Conservation (phyloP, 2,113 vertebrate species). For the Corythoichthys haematopterus region DNA sequence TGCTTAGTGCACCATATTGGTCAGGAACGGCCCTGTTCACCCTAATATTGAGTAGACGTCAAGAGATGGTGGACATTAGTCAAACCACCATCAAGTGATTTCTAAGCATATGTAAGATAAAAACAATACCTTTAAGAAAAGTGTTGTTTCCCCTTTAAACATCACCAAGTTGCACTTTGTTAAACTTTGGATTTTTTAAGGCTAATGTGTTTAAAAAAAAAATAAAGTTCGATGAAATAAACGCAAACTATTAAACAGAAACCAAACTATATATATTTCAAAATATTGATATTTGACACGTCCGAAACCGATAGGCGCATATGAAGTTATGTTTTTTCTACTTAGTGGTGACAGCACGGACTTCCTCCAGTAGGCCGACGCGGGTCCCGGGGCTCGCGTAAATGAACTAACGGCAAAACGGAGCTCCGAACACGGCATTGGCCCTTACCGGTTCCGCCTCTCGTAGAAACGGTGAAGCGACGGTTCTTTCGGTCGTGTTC, state of each 20-base stretch:
- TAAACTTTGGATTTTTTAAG: not conserved
- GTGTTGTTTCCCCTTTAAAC: not conserved
- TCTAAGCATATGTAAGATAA: not conserved
- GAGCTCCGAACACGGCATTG: not conserved
- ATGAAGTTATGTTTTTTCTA: not conserved
- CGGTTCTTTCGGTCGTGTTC: conserved; percentile 58
- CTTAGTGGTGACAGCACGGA: not conserved
- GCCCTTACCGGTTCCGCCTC: conserved; percentile 45
- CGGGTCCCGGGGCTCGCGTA: conserved; percentile 17
- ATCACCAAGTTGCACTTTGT: not conserved
- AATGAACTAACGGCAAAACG: fast-evolving
- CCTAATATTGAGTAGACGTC: no score
- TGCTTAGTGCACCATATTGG: no score
- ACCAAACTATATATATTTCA: not conserved
- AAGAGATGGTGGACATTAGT: not conserved
- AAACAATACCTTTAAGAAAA: not conserved
- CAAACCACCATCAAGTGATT: not conserved
- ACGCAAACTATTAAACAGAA: not conserved
- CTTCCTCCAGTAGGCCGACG: conserved; percentile 9
- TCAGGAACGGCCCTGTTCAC: no score
- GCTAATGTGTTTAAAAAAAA: not conserved
- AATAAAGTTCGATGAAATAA: not conserved
- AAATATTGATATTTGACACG: not conserved
- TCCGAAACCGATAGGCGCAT: fast-evolving
- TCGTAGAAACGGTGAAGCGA: conserved; percentile 54